Conservation (phyloP, 1,140 invertebrate species). For the Aporrectodea caliginosa region DNA sequence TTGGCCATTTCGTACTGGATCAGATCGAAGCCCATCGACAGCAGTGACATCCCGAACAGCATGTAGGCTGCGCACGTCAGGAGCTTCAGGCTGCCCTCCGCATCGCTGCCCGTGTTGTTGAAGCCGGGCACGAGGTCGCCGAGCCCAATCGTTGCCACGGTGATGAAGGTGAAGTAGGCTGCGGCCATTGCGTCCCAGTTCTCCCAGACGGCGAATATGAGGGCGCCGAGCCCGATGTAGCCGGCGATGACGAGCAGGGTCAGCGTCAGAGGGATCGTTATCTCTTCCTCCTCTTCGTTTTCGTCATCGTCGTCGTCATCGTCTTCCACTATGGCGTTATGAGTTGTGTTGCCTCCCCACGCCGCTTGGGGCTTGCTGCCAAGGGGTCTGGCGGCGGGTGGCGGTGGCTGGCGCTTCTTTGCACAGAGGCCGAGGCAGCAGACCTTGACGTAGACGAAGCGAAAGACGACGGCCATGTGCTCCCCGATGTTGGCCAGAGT, state of each 20-base stretch:
- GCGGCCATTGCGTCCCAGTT: slow-evolving; percentile 68
- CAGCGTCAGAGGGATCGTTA: slow-evolving; percentile 71
- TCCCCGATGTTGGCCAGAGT: slow-evolving; percentile 92
- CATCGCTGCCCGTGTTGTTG: slow-evolving; percentile 61
- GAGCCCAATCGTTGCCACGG: slow-evolving; percentile 72
- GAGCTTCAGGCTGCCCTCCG: slow-evolving; percentile 61
- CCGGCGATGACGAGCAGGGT: slow-evolving; percentile 84
- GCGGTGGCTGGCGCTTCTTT: background rate
- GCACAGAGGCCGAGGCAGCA: slow-evolving; percentile 54
- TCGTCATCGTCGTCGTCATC: slow-evolving; percentile 52
- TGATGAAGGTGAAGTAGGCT: slow-evolving; percentile 63
- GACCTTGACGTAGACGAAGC: slow-evolving; percentile 74
- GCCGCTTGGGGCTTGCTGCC: too few relatives aligned
- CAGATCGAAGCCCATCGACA: slow-evolving; percentile 90
- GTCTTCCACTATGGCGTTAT: slow-evolving; percentile 37
- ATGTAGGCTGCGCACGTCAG: slow-evolving; percentile 63
- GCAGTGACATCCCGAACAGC: slow-evolving; percentile 92
- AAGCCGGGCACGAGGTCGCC: slow-evolving; percentile 59
- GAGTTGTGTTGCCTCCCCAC: background rate
- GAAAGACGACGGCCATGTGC: slow-evolving; percentile 88
- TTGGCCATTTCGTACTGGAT: slow-evolving; percentile 34
- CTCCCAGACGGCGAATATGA: slow-evolving; percentile 75
- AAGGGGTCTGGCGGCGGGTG: background rate
- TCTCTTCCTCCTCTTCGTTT: slow-evolving; percentile 46
- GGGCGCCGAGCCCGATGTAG: slow-evolving; percentile 85